Conservation (phyloP, 2,797 vertebrate genomes). For the Enteromius argenteus region DNA sequence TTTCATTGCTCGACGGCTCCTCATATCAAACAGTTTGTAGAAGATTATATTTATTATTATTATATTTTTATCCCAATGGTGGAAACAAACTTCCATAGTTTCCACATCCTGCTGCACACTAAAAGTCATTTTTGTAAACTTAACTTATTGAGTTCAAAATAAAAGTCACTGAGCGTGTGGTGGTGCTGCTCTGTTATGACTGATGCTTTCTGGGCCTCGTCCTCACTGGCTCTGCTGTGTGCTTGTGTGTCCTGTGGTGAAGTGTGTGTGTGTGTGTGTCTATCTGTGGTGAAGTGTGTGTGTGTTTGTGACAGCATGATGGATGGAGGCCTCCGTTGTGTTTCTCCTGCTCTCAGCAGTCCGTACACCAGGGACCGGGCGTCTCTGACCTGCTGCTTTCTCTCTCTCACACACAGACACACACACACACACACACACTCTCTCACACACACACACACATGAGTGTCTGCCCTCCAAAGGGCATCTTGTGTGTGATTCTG, state of each 20-base stretch:
- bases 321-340: conserved; percentile 60
- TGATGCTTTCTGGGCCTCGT: conserved; percentile 14
- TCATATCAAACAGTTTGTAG: not conserved
- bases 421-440: not conserved
- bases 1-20: not conserved
- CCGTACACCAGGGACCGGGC: conserved; percentile 15
- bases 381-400: not conserved
- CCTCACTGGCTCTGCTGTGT: conserved; percentile 8
- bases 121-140: not conserved
- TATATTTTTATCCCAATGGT: too few relatives aligned
- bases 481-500: not conserved
- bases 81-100: not conserved
- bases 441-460: not conserved
- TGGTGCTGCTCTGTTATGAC: not conserved
- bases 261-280: not conserved
- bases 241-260: conserved; percentile 20
- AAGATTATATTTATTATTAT: too few relatives aligned
- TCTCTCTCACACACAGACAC: not conserved
- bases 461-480: conserved; percentile 9
- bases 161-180: conserved; percentile 15
- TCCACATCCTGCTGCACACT: not conserved
- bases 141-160: not conserved
- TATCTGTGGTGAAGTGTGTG: conserved; percentile 13
- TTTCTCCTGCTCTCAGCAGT: conserved; percentile 63
- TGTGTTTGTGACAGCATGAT: conserved; percentile 66